Conservation (phyloP, 2,888 invertebrate species). For the Cheilosia scutellata region DNA sequence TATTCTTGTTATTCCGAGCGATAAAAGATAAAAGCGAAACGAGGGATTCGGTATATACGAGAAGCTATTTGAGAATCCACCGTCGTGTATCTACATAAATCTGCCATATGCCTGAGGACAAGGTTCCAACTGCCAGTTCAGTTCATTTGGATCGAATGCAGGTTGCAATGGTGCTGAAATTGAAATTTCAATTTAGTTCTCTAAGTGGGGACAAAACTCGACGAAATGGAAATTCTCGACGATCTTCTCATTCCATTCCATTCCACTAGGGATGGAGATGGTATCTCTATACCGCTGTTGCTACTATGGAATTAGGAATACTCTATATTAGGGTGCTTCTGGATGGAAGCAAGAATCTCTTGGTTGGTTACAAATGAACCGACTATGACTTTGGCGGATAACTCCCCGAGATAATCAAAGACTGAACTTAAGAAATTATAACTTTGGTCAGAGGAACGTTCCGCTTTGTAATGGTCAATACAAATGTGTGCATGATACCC, state of each 20-base stretch:
- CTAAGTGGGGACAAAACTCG: slow-evolving; percentile 72
- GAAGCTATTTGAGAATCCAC: slow-evolving; percentile 31
- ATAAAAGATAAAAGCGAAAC: slow-evolving; percentile 58
- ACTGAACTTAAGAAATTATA: slow-evolving; percentile 63
- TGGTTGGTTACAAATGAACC: slow-evolving; percentile 35
- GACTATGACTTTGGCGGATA: slow-evolving; percentile 43
- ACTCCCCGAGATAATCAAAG: slow-evolving; percentile 63
- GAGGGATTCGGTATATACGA: slow-evolving; percentile 33
- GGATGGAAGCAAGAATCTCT: slow-evolving; percentile 50
- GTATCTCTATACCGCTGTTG: slow-evolving; percentile 24
- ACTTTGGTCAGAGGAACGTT: slow-evolving; percentile 65
- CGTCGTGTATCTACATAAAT: slow-evolving; percentile 46
- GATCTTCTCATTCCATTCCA: slow-evolving; percentile 63
- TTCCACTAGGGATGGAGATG: slow-evolving; percentile 51
- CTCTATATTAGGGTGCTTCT: slow-evolving; percentile 74
- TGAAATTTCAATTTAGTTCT: slow-evolving; percentile 76
- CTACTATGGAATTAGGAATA: slow-evolving; percentile 59
- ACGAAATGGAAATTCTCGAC: slow-evolving; percentile 72
- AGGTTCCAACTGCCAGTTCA: slow-evolving; percentile 18
- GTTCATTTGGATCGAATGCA: slow-evolving; percentile 37
- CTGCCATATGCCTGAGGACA: slow-evolving; percentile 55
- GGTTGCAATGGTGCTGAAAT: slow-evolving; percentile 56
- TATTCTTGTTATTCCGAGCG: slow-evolving; percentile 30
- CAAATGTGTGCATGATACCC: slow-evolving; percentile 1
- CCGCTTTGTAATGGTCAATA: slow-evolving; percentile 6